Evolutionary conservation across 2,797 vertebrate species (phyloP), one percentile per base, ranked within the genome.

Genomic region (Xenentodon cancila): DNA sequence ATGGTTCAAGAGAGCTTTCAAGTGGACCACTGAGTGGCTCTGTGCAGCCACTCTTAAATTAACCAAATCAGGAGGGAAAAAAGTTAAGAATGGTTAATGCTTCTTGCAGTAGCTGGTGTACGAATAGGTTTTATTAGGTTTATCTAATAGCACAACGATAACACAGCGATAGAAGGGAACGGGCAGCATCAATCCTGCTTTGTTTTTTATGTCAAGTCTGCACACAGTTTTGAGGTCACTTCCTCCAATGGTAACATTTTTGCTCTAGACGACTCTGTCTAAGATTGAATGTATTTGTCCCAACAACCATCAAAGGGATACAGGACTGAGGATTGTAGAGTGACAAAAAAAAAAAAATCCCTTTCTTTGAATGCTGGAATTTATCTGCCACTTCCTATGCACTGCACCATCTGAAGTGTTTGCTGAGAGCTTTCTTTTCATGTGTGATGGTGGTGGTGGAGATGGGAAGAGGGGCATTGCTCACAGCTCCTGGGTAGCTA

Each of bases 341-440:
- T 74, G 53, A 85, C 64, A 89, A 86, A 81, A 71, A 60, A 85
- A 62, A 89, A 86, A 81, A 71, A 60, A 49, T 55, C 61, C 62
- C 67, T 85, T 88, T 84, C 76, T 87, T 79, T 46, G 20, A 48
- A 75, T 71, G 56, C 42, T 77, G 75, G 77, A 87, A 87, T 89
- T 82, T 54, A 88, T 89, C 80, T 84, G 61, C 66, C 75, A 73
- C 79, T 92, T 88, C 73, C 78, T 76, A 90, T 87, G 90, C 85
- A 79, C 65, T 17, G 76, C 82, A 73, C 84, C 88, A 85, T 76
- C 79, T 87, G 68, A 40, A 40, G 37, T 40, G 37, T 40, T 40
- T 40, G 12, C 13, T 40, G 37, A 40, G 37, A 40, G 37, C 37
- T 40, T 40, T 13, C 13, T 40, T 40, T 40, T 40, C 37, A 40